Base-by-base conservation (phyloP, 1,140 invertebrate species). In the Gryon sp. region DNA sequence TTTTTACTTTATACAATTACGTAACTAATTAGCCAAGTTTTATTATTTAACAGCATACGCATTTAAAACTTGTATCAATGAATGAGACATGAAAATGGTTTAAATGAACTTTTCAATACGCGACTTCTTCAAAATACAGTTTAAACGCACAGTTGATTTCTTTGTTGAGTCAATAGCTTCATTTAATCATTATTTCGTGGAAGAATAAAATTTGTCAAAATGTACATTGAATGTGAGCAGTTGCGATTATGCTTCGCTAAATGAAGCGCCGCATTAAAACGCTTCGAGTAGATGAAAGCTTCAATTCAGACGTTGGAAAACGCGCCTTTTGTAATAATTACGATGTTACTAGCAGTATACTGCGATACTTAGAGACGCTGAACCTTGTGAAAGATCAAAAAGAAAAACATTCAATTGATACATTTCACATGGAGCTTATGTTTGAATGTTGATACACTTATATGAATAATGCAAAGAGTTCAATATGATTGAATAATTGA, bases 171-270 rank as follows among this genome's bases (percentile, higher is more conserved):
- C 46, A 20, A 34, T 20, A 11, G 40, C 15, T 11, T 59, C 43
- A 28, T 50, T 69, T 34, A 26, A 60, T 55, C 11, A 18, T 41
- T 14, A 50, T 12, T 26, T 48, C 15, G 7, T 8, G 12, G 43
- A 32, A 73, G 36, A 57, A 26, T 24, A 38, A 63, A 63, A 63
- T 74, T 74, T 74, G 45, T 57, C 34, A 30, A 73, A 65, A 72
- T 55, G 57, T 22, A 14, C 46, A 46, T 46, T 73, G 20, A 38
- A 41, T 7, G 41, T 14, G 40, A 20, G 8, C 7, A 19, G n/a
- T 3, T 32, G 6, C 32, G 46, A 53, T 65, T 65, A 28, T 59
- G 6, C 40, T 45, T 19, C 30, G 20, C n/a, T 55, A 40, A 62
- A 68, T 68, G 40, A 22, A 48, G 14, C 55, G 19, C 30, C 2